A percentile compares a stretch with the other conserved stretches of the same genome.
Evolutionary conservation across 2,113 vertebrate genomes (phyloP).

Genomic region (Aythya baeri): DNA sequence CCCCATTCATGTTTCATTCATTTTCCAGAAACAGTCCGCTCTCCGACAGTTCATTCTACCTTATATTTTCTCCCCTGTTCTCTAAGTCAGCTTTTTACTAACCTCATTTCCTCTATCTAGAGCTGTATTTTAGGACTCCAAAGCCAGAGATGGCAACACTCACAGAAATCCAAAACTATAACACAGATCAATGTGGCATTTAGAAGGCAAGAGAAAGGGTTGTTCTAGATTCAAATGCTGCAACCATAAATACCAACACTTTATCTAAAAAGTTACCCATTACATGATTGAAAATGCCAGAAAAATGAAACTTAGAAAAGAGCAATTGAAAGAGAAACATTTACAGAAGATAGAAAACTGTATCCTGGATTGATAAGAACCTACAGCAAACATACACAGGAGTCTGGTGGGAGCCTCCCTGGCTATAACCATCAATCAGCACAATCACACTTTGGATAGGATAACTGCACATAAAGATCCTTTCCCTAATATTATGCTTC

Average conservation of each 20-base stretch:
- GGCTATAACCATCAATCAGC: not conserved
- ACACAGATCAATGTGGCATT: not conserved
- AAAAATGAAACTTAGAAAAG: not conserved
- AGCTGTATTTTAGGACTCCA: not conserved
- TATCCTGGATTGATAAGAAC: not conserved
- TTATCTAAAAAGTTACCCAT: not conserved
- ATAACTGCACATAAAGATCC: not conserved
- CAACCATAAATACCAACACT: not conserved
- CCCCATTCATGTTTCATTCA: not conserved
- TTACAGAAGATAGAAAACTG: not conserved
- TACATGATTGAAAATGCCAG: not conserved
- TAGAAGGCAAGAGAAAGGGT: not conserved
- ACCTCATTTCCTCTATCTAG: not conserved
- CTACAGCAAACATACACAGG: not conserved
- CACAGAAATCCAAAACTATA: not conserved
- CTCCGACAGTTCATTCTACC: not conserved
- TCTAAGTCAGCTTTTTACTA: not conserved
- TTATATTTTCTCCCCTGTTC: not conserved
- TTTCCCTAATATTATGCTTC: not conserved
- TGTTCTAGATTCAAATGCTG: not conserved
- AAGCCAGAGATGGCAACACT: not conserved
- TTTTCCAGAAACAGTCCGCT: not conserved
- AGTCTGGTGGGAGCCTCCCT: not conserved
- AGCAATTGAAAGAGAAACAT: not conserved
- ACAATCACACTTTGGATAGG: rapidly evolving